Base-by-base conservation (phyloP, 2,888 invertebrate species). In the Steinernema carpocapsae region DNA sequence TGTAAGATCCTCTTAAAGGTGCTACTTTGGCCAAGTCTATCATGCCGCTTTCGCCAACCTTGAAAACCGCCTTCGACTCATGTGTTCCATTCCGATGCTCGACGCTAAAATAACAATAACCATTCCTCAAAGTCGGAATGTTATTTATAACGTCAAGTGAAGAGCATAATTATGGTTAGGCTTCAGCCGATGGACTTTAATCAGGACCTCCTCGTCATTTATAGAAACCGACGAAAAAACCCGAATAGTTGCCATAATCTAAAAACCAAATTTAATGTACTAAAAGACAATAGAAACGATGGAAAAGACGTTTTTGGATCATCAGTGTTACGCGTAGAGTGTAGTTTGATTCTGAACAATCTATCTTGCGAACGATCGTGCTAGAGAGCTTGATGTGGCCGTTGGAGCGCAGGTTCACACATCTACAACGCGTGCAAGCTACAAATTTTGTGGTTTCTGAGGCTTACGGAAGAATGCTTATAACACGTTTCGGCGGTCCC, bases 1-100 rank as follows among this genome's bases (percentile, higher is more conserved):
- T 29, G 64, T 64, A 64, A 1, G 64, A 64, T 64, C 64, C 64
- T 64, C 64, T 22, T 10, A 64, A 29, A 4, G 64, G 64, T 2
- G 32, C 64, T 17, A 12, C 29, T 32, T 32, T 29, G 2, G 64
- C 37, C 37, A 64, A 32, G 32, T 64, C 17, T 17, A 64, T 37
- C 17, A 4, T 32, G 6, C 64, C 64, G 4, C 10, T 14, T 3
- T 64, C 32, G n/a, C 29, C 32, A 14, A 32, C 29, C 29, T 29
- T 64, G 64, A 32, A 64, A 4, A 64, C 32, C 4, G 32, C 64
- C 7, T n/a, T 32, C 4, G 64, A 64, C 64, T 64, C 64, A 17
- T 64, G 64, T 2, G 64, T 32, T 29, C 64, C 64, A n/a, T 32
- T 64, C 7, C 64, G 64, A 17, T 64, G 64, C 29, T 10, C 29